Evolutionary conservation across 2,888 invertebrate genomes (phyloP).

Genomic region (Acanthoscelides obtectus): DNA sequence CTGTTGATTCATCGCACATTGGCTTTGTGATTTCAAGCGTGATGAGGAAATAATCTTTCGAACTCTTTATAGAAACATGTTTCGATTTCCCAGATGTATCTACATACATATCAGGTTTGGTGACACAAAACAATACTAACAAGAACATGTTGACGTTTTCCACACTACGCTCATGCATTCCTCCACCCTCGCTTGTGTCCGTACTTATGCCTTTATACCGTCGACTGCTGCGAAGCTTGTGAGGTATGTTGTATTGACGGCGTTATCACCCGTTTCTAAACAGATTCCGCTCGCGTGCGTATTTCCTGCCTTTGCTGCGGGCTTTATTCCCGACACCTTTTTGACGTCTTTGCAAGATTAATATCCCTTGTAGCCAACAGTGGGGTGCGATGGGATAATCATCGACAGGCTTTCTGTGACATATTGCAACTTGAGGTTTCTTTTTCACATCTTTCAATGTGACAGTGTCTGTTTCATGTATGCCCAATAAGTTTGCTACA

Average conservation of each 20-base stretch:
- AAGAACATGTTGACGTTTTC: too few relatives aligned
- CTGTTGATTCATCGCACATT: too few relatives aligned
- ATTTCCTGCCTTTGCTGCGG: neutral
- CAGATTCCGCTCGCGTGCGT: neutral
- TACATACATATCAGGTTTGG: too few relatives aligned
- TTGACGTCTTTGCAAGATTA: neutral
- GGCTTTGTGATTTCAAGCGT: too few relatives aligned
- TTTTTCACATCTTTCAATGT: too few relatives aligned
- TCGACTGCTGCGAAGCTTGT: neutral
- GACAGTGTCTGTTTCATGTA: too few relatives aligned
- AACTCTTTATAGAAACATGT: too few relatives aligned
- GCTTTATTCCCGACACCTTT: neutral
- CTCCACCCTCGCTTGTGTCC: neutral
- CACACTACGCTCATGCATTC: neutral
- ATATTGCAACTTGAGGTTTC: too few relatives aligned
- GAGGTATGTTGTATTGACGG: neutral
- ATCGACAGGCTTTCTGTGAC: neutral
- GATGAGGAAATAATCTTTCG: too few relatives aligned
- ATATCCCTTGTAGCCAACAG: neutral
- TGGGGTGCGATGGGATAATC: neutral
- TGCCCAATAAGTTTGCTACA: too few relatives aligned
- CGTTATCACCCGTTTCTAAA: neutral
- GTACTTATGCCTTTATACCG: neutral
- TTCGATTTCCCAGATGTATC: too few relatives aligned
- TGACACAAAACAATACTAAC: too few relatives aligned